Evolutionary conservation across 2,888 invertebrate species (phyloP).

Genomic region (Oscheius sp.): DNA sequence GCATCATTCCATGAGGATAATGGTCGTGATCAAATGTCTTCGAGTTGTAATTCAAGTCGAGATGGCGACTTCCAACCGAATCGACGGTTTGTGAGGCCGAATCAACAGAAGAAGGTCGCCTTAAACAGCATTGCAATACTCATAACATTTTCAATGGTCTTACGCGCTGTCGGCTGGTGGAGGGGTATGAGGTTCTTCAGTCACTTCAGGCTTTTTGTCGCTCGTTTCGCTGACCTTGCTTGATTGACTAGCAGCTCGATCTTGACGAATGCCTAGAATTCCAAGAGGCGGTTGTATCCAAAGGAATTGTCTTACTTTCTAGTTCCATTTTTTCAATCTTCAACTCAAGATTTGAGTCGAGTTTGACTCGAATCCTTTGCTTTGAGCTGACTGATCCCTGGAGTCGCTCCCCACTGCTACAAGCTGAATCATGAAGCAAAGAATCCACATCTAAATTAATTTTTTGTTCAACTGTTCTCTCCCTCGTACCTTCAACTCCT

Average conservation of each 20-base stretch:
- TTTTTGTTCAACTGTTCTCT: background rate
- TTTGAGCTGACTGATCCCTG: conserved; percentile 53
- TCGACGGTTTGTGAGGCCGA: conserved; percentile 52
- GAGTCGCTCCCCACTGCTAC: conserved; percentile 44
- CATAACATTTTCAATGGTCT: background rate
- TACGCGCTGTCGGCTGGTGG: conserved; percentile 30
- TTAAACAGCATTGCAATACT: background rate
- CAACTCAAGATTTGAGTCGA: conserved; percentile 54
- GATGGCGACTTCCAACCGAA: conserved; percentile 34
- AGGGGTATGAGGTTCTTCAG: background rate
- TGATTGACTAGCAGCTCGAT: conserved; percentile 50
- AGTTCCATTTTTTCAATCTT: conserved; percentile 55
- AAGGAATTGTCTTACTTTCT: conserved; percentile 37
- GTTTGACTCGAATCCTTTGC: conserved; percentile 46
- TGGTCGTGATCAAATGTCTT: conserved; percentile 22
- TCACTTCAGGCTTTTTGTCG: conserved; percentile 17
- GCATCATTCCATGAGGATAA: background rate
- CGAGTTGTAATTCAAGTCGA: conserved; percentile 50
- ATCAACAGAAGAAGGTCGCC: conserved; percentile 46
- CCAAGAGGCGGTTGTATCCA: background rate
- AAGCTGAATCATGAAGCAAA: conserved; percentile 39
- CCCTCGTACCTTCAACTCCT: conserved; percentile 19
- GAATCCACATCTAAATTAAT: conserved; percentile 23
- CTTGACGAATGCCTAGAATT: conserved; percentile 50
- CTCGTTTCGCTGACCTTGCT: conserved; percentile 45